Percentiles rank a stretch among this genome's conserved stretches.
Conservation (phyloP, 2,113 vertebrate species). For the Ia io region DNA sequence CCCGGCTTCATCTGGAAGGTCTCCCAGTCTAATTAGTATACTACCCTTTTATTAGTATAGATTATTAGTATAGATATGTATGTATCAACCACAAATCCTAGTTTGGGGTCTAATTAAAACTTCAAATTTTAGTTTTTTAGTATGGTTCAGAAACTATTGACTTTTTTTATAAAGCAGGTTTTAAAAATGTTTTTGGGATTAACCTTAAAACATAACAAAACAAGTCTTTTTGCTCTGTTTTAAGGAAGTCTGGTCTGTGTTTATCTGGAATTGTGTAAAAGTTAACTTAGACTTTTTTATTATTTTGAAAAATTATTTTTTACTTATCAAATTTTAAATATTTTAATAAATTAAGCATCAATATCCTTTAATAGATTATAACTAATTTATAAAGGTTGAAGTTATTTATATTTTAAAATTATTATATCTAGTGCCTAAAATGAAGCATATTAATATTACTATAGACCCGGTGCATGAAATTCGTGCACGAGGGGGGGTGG, state of each 20-base stretch:
- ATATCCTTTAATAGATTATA: neutral
- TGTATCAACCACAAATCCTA: neutral
- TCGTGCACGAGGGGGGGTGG: no score
- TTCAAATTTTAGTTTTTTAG: neutral
- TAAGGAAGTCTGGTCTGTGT: neutral
- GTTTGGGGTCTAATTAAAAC: neutral
- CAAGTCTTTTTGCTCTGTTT: neutral
- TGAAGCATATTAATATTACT: neutral
- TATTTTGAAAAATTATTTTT: neutral
- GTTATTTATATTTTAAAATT: neutral
- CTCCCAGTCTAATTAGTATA: no score
- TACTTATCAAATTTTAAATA: neutral
- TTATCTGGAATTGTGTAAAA: conserved; percentile 28
- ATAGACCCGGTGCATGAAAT: no score
- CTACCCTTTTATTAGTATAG: no score
- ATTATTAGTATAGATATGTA: neutral
- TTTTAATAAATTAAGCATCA: conserved; percentile 1
- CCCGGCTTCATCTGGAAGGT: no score
- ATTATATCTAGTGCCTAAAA: neutral
- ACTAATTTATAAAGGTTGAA: conserved; percentile 13
- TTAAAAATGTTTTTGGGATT: neutral
- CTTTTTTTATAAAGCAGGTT: neutral
- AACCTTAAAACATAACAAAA: neutral
- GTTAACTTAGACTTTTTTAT: neutral
- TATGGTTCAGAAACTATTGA: neutral